Percentiles rank a stretch among this genome's conserved stretches.
These are phyloP conservation scores for Meriones psammophilus DNA, from an alignment of 2,797 vertebrate genomes.

Conservation along the genomic window DNA sequence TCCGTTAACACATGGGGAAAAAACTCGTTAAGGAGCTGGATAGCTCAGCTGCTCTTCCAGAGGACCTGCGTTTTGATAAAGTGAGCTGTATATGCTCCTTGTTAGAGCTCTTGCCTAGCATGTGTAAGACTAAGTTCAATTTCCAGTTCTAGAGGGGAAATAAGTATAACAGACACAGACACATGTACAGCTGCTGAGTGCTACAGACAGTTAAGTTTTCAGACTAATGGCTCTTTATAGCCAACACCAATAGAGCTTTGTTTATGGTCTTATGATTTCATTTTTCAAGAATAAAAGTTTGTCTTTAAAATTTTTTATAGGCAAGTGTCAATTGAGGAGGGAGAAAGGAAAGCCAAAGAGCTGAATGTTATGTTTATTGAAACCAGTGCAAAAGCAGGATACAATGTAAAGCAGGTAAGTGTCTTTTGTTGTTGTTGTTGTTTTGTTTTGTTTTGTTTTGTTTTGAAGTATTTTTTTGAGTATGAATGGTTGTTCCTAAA, in stretches of 20 bases:
- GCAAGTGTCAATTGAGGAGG: conserved; percentile 99
- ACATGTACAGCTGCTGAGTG: not conserved
- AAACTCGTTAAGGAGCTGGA: not conserved
- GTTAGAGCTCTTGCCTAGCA: not conserved
- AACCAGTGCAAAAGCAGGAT: conserved; percentile 99
- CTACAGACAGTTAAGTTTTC: conserved; percentile 40
- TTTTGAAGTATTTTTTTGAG: conserved; percentile 80
- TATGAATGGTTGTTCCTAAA: conserved; percentile 41
- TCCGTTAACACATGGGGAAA: not conserved
- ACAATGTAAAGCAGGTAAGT: conserved; percentile 98
- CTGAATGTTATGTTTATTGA: conserved; percentile 99
- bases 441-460: too few species aligned
- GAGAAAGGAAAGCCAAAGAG: conserved; percentile 99
- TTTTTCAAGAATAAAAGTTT: conserved; percentile 54
- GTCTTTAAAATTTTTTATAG: conserved; percentile 87
- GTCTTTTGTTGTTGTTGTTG: too few species aligned
- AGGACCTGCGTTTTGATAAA: not conserved
- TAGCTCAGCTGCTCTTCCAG: not conserved
- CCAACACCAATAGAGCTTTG: conserved; percentile 43
- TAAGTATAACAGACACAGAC: not conserved
- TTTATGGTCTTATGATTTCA: conserved; percentile 29
- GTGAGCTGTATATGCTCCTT: not conserved
- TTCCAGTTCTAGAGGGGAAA: not conserved
- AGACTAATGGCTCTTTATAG: conserved; percentile 30
- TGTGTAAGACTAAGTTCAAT: not conserved